Evolutionary conservation across 2,113 vertebrate genomes (phyloP).

Genomic region (Malurus alboscapulatus): DNA sequence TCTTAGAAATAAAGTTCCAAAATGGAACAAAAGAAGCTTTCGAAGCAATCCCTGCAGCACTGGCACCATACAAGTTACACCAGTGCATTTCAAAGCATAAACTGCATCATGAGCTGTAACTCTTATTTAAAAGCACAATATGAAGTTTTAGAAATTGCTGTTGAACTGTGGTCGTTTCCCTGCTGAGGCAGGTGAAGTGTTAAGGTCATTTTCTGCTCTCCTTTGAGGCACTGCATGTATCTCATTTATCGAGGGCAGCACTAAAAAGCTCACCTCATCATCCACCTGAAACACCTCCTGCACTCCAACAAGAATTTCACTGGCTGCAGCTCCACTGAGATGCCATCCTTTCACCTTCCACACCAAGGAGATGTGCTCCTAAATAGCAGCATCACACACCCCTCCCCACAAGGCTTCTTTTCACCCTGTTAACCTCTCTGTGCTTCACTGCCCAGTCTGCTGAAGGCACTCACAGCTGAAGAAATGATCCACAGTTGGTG

Average conservation of each 20-base stretch:
- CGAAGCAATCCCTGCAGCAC: background rate
- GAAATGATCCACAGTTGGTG: background rate
- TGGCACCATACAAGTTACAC: background rate
- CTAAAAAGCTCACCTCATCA: background rate
- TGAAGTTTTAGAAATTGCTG: background rate
- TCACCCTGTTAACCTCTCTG: background rate
- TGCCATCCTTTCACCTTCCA: background rate
- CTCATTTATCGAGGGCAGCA: background rate
- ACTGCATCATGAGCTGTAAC: background rate
- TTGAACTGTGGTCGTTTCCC: background rate
- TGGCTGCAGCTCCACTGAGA: background rate
- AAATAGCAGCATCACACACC: fast-evolving
- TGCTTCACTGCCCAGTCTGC: background rate
- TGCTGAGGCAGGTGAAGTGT: background rate
- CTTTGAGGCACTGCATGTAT: fast-evolving
- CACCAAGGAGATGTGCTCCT: background rate
- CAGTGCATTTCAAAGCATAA: background rate
- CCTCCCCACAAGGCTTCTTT: background rate
- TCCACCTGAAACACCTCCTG: background rate
- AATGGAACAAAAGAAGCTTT: background rate
- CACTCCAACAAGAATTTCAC: background rate
- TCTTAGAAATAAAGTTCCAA: background rate
- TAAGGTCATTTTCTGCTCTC: background rate
- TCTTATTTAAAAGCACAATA: background rate
- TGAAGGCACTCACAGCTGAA: background rate